A percentile compares a stretch with the other conserved stretches of the same genome.
Evolutionary conservation across 2,797 vertebrate genomes (phyloP).

Genomic region (Garrulus glandarius): DNA sequence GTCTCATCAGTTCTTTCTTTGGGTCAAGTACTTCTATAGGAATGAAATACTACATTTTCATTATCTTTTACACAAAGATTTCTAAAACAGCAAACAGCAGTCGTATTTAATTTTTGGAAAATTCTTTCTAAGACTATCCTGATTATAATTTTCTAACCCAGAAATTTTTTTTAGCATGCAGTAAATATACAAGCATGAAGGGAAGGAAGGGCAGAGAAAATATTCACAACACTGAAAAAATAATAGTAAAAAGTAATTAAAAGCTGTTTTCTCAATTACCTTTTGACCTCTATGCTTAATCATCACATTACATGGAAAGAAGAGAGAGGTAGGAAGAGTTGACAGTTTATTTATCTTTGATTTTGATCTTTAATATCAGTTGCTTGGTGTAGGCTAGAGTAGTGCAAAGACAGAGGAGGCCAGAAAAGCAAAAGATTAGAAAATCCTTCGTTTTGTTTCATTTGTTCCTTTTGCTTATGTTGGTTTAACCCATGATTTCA

Average conservation of each 20-base stretch:
- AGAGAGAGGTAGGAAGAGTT: neutral
- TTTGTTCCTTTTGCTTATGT: neutral
- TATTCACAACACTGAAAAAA: neutral
- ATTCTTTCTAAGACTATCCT: neutral
- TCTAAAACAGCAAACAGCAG: neutral
- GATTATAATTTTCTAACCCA: neutral
- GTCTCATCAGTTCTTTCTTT: neutral
- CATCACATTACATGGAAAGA: fast-evolving
- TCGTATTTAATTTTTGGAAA: neutral
- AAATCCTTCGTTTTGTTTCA: neutral
- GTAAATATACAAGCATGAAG: neutral
- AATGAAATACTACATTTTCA: neutral
- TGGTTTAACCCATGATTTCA: neutral
- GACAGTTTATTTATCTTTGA: neutral
- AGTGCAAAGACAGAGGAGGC: neutral
- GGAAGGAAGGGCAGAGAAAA: neutral
- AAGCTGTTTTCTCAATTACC: neutral
- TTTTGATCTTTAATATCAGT: neutral
- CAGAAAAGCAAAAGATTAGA: neutral
- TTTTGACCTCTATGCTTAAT: neutral
- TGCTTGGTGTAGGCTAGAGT: neutral
- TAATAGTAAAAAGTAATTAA: neutral
- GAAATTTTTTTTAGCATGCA: neutral
- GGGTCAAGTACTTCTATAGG: neutral
- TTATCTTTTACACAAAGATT: neutral